Evolutionary conservation across 2,113 vertebrate genomes (phyloP), one percentile per base, ranked within the genome.

Genomic region (Limanda limanda): DNA sequence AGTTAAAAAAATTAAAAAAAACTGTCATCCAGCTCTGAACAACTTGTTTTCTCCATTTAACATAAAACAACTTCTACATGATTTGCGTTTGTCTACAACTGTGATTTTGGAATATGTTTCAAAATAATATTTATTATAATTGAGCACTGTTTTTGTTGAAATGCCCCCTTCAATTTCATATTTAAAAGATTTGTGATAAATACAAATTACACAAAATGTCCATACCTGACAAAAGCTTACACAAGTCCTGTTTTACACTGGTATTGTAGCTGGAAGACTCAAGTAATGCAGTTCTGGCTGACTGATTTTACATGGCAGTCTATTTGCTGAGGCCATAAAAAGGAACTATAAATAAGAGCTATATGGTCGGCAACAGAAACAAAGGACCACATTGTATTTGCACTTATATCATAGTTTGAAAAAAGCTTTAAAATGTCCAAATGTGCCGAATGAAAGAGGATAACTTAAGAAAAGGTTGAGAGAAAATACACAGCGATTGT

Each of bases 321-420:
- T 76, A 76, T 83, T 79, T 71, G 71, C 65, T 68, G 59, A 68
- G 55, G 66, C 69, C 71, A 73, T 77, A 75, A 62, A 85, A 67
- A 74, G 18, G 21, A 71, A 51, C 70, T 51, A 60, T 68, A 71
- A 83, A 76, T 64, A 78, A 68, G 7, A 74, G 20, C 56, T 58
- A 58, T 58, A 54, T 62, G 58, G 70, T 72, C 66, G 57, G 62
- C 40, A 68, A 61, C 60, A 61, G 13, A 65, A 65, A 76, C 69
- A 70, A 87, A 71, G 37, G 42, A 52, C 47, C 20, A 60, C 54
- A 61, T 40, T 73, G 48, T 74, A 80, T 63, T 68, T 4, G 1
- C 4, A 20, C 18, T 48, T 51, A 4, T 51, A 17, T 31, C 31
- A 31, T 7, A 31, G 31, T 31, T 51, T 51, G 47, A 51, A 51